phyloP scores from a whole-genome alignment of 2,797 vertebrate species.

The Smutsia temminckii region DNA sequence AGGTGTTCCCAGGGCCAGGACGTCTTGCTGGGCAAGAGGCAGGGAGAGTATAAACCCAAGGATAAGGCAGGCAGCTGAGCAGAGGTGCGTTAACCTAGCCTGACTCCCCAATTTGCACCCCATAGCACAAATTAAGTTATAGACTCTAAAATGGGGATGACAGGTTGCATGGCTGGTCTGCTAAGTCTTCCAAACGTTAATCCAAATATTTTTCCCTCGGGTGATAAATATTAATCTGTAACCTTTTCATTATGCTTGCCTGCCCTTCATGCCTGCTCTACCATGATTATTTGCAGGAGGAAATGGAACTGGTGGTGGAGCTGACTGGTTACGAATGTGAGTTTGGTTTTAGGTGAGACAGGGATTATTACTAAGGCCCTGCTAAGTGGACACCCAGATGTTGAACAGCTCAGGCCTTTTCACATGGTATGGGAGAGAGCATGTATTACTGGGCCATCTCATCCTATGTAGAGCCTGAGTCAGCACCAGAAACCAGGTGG shows the following conservation, averaged over 20 bases:
- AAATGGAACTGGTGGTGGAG: not conserved
- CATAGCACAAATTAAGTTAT: conserved; percentile 49
- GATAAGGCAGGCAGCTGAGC: not conserved
- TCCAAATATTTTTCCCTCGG: conserved; percentile 48
- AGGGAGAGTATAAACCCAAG: not conserved
- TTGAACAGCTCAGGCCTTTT: not conserved
- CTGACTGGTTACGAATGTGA: not conserved
- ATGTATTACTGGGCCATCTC: rapidly evolving
- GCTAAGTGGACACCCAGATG: not conserved
- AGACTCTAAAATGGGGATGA: conserved; percentile 38
- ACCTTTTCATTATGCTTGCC: conserved; percentile 64
- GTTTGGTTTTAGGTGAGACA: not conserved
- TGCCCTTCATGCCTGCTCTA: conserved; percentile 43
- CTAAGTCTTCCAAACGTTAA: conserved; percentile 25
- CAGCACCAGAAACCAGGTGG: not conserved
- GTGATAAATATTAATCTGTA: conserved; percentile 68
- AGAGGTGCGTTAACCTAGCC: not conserved
- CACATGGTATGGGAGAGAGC: rapidly evolving
- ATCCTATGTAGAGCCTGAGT: not conserved
- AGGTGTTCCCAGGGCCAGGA: not conserved
- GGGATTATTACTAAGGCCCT: not conserved
- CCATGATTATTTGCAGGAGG: not conserved
- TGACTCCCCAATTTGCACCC: rapidly evolving
- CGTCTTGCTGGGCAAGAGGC: not conserved
- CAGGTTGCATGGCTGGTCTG: not conserved